A percentile compares a stretch with the other conserved stretches of the same genome.
Conservation (phyloP, 2,797 vertebrate genomes). For the Paedocypris micromegethes region DNA sequence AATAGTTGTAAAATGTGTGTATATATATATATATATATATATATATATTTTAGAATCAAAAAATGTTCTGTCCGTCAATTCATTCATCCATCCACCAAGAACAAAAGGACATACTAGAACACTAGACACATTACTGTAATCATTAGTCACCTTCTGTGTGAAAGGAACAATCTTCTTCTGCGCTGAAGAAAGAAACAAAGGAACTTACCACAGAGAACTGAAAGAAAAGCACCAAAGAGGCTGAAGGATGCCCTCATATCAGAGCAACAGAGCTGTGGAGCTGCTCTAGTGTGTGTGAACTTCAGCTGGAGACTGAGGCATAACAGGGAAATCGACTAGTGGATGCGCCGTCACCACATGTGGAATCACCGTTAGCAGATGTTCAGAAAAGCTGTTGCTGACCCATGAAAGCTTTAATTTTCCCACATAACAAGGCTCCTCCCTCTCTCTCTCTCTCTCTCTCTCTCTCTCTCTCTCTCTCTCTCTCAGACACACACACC, state of each 20-base stretch:
- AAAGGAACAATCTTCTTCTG: too few relatives aligned
- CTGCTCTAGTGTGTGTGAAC: constrained; percentile 56
- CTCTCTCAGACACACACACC: background rate
- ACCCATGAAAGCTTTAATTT: constrained; percentile 26
- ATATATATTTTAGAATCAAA: too few relatives aligned
- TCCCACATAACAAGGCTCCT: constrained; percentile 26
- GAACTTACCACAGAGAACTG: constrained; percentile 69
- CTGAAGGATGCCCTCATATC: constrained; percentile 71
- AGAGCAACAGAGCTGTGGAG: constrained; percentile 61
- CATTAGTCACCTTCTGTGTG: too few relatives aligned
- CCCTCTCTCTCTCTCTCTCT: background rate
- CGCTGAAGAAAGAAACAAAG: background rate
- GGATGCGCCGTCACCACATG: constrained; percentile 66
- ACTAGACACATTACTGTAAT: too few relatives aligned
- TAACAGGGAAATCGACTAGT: constrained; percentile 70
- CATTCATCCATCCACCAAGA: too few relatives aligned
- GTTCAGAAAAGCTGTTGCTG: constrained; percentile 49
- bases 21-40: too few relatives aligned
- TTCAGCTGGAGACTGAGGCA: constrained; percentile 61
- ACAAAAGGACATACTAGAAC: too few relatives aligned
- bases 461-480: background rate
- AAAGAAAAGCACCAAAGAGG: constrained; percentile 68
- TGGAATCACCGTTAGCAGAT: constrained; percentile 70
- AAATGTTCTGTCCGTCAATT: too few relatives aligned
- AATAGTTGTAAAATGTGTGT: too few relatives aligned